Evolutionary conservation across 2,797 vertebrate species (phyloP).

Genomic region (Pseudocheirus occidentalis): DNA sequence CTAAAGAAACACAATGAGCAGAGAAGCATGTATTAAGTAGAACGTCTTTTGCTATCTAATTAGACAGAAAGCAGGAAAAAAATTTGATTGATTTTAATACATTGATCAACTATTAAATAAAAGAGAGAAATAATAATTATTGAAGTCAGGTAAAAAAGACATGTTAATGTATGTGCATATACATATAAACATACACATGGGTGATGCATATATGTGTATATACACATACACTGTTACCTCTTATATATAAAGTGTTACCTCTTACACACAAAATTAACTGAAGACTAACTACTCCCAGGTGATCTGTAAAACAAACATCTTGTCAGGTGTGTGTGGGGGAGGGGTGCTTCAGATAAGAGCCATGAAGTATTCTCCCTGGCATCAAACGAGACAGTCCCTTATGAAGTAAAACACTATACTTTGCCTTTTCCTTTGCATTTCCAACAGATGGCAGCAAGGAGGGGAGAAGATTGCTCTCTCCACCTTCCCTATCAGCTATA

Average conservation of each 20-base stretch:
- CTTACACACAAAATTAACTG: not conserved
- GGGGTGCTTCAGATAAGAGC: not conserved
- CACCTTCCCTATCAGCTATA: not conserved
- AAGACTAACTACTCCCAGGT: not conserved
- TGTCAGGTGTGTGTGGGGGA: no score
- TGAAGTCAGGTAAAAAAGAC: not conserved
- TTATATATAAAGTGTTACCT: no score
- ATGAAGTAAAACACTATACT: not conserved
- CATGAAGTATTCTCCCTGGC: not conserved
- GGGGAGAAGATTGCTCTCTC: not conserved
- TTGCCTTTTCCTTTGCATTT: not conserved
- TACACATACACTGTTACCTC: not conserved
- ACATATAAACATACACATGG: not conserved
- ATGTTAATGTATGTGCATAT: not conserved
- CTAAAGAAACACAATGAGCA: not conserved
- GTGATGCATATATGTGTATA: no score
- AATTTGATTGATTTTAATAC: not conserved
- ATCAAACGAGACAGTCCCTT: not conserved
- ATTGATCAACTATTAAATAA: not conserved
- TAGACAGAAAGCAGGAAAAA: not conserved
- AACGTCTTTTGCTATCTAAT: not conserved
- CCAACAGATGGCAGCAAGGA: not conserved
- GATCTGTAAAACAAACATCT: not conserved
- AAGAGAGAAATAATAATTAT: not conserved
- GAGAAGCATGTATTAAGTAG: not conserved